Percentiles rank a stretch among this genome's conserved stretches.
phyloP scores from a whole-genome alignment of 1,140 invertebrate species.

The Rhizoglyphus robini region DNA sequence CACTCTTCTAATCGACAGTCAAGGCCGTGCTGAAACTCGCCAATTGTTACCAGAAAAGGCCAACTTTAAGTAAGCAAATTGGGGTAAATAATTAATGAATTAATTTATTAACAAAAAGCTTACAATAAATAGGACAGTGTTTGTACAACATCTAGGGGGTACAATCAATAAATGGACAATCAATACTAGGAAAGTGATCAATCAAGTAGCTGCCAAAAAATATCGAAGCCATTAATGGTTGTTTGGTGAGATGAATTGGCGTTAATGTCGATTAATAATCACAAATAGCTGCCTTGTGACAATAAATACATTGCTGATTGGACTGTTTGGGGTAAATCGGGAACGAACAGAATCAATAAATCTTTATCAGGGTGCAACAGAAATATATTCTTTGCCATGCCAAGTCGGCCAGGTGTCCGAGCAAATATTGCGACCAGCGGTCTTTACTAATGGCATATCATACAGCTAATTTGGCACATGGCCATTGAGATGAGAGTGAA shows the following conservation, averaged over 20 bases:
- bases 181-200: too few species aligned
- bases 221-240: too few species aligned
- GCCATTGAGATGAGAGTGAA: not conserved
- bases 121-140: too few species aligned
- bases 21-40: too few species aligned
- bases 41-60: too few species aligned
- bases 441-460: not conserved
- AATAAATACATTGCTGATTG: not conserved
- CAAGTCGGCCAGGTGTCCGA: not conserved
- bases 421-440: not conserved
- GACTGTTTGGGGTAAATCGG: not conserved
- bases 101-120: too few species aligned
- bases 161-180: too few species aligned
- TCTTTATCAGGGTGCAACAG: conserved; percentile 3
- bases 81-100: too few species aligned
- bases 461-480: not conserved
- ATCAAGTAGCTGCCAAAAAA: too few species aligned
- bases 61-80: too few species aligned
- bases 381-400: not conserved
- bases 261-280: not conserved
- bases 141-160: too few species aligned
- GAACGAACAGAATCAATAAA: not conserved
- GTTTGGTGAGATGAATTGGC: not conserved
- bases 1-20: too few species aligned
- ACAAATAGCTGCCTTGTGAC: conserved; percentile 15